Percentiles rank a stretch among this genome's conserved stretches.
phyloP scores from a whole-genome alignment of 2,888 invertebrate genomes.

The Callimorpha dominula region DNA sequence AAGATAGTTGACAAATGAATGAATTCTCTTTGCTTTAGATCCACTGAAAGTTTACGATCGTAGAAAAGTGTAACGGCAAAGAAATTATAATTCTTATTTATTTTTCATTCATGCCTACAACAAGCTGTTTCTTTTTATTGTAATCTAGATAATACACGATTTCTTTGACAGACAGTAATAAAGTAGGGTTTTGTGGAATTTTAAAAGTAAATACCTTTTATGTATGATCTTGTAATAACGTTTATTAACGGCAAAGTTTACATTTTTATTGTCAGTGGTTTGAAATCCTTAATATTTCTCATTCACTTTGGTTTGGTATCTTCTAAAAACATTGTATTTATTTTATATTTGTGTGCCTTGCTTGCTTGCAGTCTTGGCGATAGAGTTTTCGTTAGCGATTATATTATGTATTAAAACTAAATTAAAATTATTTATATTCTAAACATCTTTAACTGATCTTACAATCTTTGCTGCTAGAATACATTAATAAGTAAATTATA shows the following conservation, averaged over 20 bases:
- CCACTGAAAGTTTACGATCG: slow-evolving; percentile 57
- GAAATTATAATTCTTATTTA: slow-evolving; percentile 41
- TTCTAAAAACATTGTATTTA: not conserved
- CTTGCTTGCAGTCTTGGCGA: too few relatives aligned
- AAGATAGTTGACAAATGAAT: slow-evolving; percentile 61
- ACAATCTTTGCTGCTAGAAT: too few relatives aligned
- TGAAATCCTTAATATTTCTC: not conserved
- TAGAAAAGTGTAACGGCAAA: slow-evolving; percentile 39
- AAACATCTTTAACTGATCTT: too few relatives aligned
- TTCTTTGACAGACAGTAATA: not conserved
- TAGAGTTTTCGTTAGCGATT: too few relatives aligned
- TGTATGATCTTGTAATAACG: too few relatives aligned
- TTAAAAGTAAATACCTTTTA: not conserved
- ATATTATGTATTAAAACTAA: too few relatives aligned
- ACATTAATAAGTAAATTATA: too few relatives aligned
- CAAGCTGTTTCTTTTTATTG: slow-evolving; percentile 29
- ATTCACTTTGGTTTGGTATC: not conserved
- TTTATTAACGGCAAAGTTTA: not conserved
- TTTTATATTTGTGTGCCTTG: too few relatives aligned
- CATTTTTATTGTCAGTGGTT: not conserved
- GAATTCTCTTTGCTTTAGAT: slow-evolving; percentile 53
- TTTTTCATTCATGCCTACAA: slow-evolving; percentile 38
- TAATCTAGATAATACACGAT: slow-evolving; percentile 18
- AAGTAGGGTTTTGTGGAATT: slow-evolving; percentile 31
- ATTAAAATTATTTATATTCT: too few relatives aligned